phyloP scores from a whole-genome alignment of 2,888 invertebrate genomes.

The Caprella mutica region DNA sequence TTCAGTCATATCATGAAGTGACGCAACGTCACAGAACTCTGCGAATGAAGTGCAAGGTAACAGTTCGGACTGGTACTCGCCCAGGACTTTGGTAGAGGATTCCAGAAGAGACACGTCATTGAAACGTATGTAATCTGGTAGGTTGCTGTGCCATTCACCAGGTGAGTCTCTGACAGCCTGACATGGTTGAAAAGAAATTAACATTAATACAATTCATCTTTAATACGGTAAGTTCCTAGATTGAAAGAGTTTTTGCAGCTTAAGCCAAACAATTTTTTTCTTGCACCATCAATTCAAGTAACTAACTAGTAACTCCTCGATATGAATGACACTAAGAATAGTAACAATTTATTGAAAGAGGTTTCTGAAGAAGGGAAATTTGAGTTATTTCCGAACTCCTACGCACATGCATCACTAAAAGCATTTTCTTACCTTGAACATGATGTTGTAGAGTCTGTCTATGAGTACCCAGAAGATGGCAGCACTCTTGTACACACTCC shows the following conservation, averaged over 20 bases:
- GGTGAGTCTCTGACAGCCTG: constrained; percentile 50
- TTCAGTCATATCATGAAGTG: too few relatives aligned
- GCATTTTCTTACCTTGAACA: constrained; percentile 61
- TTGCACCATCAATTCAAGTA: too few relatives aligned
- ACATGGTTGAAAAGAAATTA: constrained; percentile 5
- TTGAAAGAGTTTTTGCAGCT: neutral
- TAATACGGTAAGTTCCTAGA: neutral
- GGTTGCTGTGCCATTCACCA: constrained; percentile 79
- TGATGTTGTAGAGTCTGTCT: constrained; percentile 67
- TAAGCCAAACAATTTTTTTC: neutral
- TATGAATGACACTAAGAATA: too few relatives aligned
- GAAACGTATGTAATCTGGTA: constrained; percentile 86
- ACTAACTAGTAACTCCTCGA: too few relatives aligned
- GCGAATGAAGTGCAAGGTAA: constrained; percentile 77
- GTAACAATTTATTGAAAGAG: too few relatives aligned
- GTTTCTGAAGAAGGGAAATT: too few relatives aligned
- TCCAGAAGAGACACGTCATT: constrained; percentile 85
- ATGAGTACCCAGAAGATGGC: constrained; percentile 74
- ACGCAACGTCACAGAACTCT: constrained; percentile 87
- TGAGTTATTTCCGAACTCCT: too few relatives aligned
- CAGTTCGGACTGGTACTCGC: constrained; percentile 72
- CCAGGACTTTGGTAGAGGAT: constrained; percentile 69
- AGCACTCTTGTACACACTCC: constrained; percentile 70
- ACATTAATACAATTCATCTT: neutral
- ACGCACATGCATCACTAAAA: too few relatives aligned